Percentiles rank a stretch among this genome's conserved stretches.
These are phyloP conservation scores for Parotocinclus haroldoi DNA, from an alignment of 2,797 vertebrate species.

Conservation along the genomic window DNA sequence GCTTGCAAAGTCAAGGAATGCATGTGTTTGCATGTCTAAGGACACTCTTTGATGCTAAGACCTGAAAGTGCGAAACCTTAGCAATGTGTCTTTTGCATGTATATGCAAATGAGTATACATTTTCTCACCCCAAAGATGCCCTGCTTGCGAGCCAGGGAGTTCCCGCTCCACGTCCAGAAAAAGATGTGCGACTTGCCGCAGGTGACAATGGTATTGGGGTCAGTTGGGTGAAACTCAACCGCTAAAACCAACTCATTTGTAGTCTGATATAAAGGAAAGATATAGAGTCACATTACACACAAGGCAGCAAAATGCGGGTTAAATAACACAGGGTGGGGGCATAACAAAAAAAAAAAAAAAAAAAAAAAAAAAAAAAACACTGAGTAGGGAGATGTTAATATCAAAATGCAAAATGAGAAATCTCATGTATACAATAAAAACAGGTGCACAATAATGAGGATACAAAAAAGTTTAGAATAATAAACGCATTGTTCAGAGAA, in stretches of 20 bases:
- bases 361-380: no score
- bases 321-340: no score
- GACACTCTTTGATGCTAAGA: no score
- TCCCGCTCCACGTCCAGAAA: conserved; percentile 96
- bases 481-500: not conserved
- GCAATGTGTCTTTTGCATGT: not conserved
- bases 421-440: no score
- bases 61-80: not conserved
- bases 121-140: conserved; percentile 93
- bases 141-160: conserved; percentile 89
- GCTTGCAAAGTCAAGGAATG: no score
- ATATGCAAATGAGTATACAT: not conserved
- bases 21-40: no score
- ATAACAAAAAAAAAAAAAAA: no score
- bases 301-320: no score
- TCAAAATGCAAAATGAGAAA: no score
- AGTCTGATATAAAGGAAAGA: conserved; percentile 65
- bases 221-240: conserved; percentile 94
- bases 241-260: conserved; percentile 94
- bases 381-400: no score
- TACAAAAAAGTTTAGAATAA: not conserved
- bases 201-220: conserved; percentile 90
- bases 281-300: not conserved
- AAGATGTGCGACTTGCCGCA: conserved; percentile 98
- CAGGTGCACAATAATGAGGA: conserved; percentile 8